These are phyloP conservation scores for Dipodomys merriami DNA, from an alignment of 2,113 vertebrate species.

Conservation along the genomic window DNA sequence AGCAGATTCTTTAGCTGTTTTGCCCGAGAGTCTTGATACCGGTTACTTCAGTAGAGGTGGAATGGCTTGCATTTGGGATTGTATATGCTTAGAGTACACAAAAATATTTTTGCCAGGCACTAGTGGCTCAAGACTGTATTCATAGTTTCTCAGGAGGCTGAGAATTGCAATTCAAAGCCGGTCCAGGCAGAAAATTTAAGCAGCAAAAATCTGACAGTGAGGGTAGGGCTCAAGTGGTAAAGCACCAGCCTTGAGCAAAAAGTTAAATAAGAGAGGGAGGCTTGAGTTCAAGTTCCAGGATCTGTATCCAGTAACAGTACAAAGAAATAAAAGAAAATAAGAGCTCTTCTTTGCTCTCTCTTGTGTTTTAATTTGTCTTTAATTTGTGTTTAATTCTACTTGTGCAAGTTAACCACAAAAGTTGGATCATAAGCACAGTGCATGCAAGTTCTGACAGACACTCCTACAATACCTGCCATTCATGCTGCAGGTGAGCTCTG, in stretches of 20 bases:
- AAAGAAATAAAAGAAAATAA: neutral
- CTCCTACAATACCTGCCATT: slow-evolving; percentile 17
- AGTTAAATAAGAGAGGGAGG: too few species aligned
- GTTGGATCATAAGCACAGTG: neutral
- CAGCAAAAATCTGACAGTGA: too few species aligned
- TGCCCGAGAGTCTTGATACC: neutral
- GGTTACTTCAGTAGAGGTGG: neutral
- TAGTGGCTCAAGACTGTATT: too few species aligned
- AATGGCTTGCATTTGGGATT: neutral
- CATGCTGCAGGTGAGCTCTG: slow-evolving; percentile 62
- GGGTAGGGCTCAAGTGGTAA: too few species aligned
- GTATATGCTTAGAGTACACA: neutral
- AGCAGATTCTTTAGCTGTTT: neutral
- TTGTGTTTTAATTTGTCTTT: neutral
- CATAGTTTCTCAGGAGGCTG: too few species aligned
- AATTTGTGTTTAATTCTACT: neutral
- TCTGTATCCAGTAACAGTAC: too few species aligned
- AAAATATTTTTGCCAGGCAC: too few species aligned
- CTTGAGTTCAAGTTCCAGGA: too few species aligned
- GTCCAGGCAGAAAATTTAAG: too few species aligned
- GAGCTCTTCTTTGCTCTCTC: neutral
- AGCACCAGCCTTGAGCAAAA: too few species aligned
- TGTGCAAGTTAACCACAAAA: slow-evolving; percentile 57
- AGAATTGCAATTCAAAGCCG: too few species aligned
- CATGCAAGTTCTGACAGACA: slow-evolving; percentile 31